These are phyloP conservation scores for Galleria mellonella DNA, from an alignment of 1,140 invertebrate genomes.

Conservation along the genomic window DNA sequence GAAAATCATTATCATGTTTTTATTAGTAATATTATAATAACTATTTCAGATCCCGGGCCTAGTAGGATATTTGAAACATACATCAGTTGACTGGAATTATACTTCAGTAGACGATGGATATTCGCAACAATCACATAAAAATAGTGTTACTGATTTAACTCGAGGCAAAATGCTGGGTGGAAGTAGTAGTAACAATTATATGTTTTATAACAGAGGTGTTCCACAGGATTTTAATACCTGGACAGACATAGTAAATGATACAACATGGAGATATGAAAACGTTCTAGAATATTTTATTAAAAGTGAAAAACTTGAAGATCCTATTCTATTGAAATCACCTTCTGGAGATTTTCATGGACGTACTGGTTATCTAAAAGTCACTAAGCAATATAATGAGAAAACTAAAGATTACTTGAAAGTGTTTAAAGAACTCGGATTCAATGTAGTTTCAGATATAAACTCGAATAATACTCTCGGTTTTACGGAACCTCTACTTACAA, in stretches of 20 bases:
- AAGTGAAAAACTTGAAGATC: conserved; percentile 15
- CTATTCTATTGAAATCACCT: neutral
- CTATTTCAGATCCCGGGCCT: conserved; percentile 27
- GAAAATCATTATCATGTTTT: too few relatives aligned
- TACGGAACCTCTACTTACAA: conserved; percentile 63
- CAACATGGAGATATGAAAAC: conserved; percentile 83
- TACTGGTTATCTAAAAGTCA: conserved; percentile 20
- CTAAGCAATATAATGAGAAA: conserved; percentile 7
- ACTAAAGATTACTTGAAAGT: conserved; percentile 17
- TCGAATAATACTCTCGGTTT: conserved; percentile 23
- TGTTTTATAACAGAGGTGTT: conserved; percentile 82
- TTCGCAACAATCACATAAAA: conserved; percentile 76
- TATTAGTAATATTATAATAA: conserved; percentile 16
- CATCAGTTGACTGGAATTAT: conserved; percentile 81
- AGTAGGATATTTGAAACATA: conserved; percentile 15
- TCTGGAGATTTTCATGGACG: conserved; percentile 6
- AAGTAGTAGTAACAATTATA: conserved; percentile 83
- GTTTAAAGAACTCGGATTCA: conserved; percentile 25
- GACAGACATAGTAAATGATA: conserved; percentile 74
- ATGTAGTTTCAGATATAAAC: conserved; percentile 23
- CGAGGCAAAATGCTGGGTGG: conserved; percentile 83
- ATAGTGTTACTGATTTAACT: conserved; percentile 77
- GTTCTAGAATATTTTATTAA: conserved; percentile 42
- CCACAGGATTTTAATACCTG: conserved; percentile 76
- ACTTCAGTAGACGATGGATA: conserved; percentile 79